Conservation (phyloP, 1,140 invertebrate genomes). For the Caenorhabditis briggsae region DNA sequence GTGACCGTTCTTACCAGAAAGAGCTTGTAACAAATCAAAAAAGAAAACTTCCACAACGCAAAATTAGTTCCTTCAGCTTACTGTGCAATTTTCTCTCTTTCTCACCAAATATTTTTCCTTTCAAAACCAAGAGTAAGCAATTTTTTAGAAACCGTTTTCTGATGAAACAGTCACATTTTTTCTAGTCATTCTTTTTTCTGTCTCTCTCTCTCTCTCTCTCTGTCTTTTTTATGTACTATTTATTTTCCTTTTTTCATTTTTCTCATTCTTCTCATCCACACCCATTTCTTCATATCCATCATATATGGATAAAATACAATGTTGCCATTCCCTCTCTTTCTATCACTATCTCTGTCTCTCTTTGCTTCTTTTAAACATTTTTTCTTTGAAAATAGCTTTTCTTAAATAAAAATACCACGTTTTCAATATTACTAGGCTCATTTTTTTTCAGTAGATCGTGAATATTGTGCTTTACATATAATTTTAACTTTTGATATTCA, state of each 20-base stretch:
- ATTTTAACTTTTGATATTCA: neutral
- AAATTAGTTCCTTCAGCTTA: no score
- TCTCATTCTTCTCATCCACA: neutral
- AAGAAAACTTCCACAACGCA: no score
- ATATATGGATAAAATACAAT: neutral
- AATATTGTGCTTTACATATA: neutral
- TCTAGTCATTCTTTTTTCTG: neutral
- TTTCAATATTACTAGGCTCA: neutral
- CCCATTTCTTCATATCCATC: neutral
- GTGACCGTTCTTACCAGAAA: no score
- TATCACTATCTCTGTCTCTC: neutral
- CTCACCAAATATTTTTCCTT: no score
- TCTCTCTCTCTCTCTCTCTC: neutral
- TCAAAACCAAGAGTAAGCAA: no score
- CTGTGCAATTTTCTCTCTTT: no score
- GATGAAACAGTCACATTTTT: conserved; percentile 19
- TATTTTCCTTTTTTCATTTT: neutral
- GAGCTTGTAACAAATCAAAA: no score
- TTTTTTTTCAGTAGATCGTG: neutral
- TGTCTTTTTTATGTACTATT: conserved; percentile 41
- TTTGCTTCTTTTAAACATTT: no score
- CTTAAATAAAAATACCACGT: neutral
- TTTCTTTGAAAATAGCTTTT: neutral
- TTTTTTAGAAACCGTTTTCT: neutral
- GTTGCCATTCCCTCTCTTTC: neutral